Evolutionary conservation across 1,140 invertebrate genomes (phyloP).

Genomic region (Anastrepha obliqua): DNA sequence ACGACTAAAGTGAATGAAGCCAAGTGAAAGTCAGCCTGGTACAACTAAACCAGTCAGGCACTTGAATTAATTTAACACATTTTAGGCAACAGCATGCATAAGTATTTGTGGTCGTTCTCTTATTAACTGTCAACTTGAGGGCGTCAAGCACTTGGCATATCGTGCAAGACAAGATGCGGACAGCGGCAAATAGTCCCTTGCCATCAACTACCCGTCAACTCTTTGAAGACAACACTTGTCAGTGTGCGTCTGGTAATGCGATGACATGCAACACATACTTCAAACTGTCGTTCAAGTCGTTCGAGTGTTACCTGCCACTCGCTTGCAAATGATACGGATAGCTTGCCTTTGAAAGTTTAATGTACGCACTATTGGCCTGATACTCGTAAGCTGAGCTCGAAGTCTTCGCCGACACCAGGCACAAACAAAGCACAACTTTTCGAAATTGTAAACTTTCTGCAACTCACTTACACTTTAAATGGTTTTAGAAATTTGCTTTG

Average conservation of each 20-base stretch:
- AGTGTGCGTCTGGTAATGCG: neutral
- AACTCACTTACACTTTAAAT: constrained; percentile 46
- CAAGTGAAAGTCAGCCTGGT: neutral
- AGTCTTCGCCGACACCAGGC: neutral
- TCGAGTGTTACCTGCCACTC: neutral
- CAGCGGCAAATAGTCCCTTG: neutral
- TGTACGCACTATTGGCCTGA: neutral
- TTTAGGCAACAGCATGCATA: neutral
- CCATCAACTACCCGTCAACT: neutral
- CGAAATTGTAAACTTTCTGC: constrained; percentile 24
- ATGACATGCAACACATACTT: constrained; percentile 3
- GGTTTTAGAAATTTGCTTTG: constrained; percentile 20
- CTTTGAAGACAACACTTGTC: neutral
- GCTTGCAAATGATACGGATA: neutral
- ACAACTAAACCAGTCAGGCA: neutral
- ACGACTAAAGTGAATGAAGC: neutral
- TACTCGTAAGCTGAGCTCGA: neutral
- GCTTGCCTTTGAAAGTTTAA: neutral
- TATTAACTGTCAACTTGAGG: neutral
- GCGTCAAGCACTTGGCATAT: neutral
- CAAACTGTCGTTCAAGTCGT: neutral
- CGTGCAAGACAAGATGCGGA: neutral
- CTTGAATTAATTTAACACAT: constrained; percentile 6
- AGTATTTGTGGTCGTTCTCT: neutral
- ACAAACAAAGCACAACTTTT: neutral